These are phyloP conservation scores for Arremon aurantiirostris DNA, from an alignment of 2,797 vertebrate genomes.

Conservation along the genomic window DNA sequence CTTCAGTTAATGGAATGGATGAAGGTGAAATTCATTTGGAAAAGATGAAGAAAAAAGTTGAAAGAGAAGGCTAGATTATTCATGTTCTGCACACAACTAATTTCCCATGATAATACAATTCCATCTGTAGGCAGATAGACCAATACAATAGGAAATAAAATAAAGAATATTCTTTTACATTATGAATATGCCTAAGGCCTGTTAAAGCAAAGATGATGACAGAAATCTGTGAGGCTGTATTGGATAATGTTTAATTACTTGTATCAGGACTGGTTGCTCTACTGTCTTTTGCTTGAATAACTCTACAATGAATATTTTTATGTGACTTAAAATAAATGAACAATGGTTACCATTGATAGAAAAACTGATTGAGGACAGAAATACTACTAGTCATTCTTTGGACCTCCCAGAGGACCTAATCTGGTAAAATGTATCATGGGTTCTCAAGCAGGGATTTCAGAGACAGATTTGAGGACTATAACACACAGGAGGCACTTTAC, in stretches of 20 bases:
- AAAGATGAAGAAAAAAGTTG: not conserved
- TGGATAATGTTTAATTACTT: not conserved
- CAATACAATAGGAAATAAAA: not conserved
- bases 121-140: not conserved
- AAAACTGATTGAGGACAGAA: not conserved
- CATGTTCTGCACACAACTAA: not conserved
- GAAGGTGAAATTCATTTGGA: not conserved
- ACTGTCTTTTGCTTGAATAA: not conserved
- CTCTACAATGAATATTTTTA: not conserved
- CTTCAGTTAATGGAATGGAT: not conserved
- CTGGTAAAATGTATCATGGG: not conserved
- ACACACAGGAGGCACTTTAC: constrained; percentile 1
- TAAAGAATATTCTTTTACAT: not conserved
- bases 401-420: not conserved
- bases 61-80: not conserved
- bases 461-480: not conserved
- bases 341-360: not conserved
- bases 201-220: not conserved
- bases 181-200: not conserved
- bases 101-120: not conserved
- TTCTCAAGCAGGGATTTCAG: not conserved
- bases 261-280: not conserved
- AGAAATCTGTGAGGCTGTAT: not conserved
- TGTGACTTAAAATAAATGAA: not conserved
- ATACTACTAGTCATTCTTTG: not conserved